Percentiles rank a stretch among this genome's conserved stretches.
Evolutionary conservation across 1,140 invertebrate genomes (phyloP).

Genomic region (Laupala kohalensis): DNA sequence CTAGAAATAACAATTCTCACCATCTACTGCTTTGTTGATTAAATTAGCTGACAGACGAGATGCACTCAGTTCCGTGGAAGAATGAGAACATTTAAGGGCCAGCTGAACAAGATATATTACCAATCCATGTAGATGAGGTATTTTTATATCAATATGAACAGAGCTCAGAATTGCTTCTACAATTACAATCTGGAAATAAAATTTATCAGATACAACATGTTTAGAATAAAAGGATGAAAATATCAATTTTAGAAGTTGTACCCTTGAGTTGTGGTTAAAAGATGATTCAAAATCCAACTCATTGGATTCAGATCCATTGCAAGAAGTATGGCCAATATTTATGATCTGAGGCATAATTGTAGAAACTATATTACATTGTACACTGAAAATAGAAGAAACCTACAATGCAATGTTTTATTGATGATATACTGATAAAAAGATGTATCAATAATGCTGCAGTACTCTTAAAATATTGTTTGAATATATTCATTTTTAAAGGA

Average conservation of each 20-base stretch:
- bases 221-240: slow-evolving; percentile 4
- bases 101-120: slow-evolving; percentile 3
- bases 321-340: too few species aligned
- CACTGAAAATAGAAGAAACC: background rate
- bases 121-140: background rate
- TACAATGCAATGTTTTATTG: too few species aligned
- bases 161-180: slow-evolving; percentile 16
- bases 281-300: too few species aligned
- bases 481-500: background rate
- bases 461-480: too few species aligned
- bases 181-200: slow-evolving; percentile 13
- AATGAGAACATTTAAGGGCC: slow-evolving; percentile 5
- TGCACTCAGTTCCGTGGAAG: slow-evolving; percentile 3
- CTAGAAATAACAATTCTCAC: too few species aligned
- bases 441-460: too few species aligned
- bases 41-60: slow-evolving; percentile 13
- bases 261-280: too few species aligned
- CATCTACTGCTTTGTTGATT: slow-evolving; percentile 15
- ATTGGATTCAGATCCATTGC: too few species aligned
- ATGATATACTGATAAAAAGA: too few species aligned
- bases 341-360: too few species aligned
- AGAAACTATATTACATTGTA: too few species aligned
- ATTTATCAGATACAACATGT: background rate
- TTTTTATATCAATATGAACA: background rate
- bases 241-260: too few species aligned